Base-by-base conservation (phyloP, 2,113 vertebrate species). In the Elephas maximus region DNA sequence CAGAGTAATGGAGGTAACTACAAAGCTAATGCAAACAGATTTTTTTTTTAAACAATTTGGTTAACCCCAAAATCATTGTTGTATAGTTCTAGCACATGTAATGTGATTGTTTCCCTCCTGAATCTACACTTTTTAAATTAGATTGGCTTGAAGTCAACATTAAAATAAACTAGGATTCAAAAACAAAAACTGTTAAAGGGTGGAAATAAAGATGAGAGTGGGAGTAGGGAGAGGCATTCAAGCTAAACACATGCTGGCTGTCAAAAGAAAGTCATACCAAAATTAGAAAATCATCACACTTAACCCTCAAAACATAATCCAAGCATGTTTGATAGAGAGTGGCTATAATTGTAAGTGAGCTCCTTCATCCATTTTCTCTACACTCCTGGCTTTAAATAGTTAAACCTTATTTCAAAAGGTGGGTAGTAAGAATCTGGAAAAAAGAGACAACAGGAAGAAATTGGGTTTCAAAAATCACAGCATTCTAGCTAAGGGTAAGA, bases 371-470 rank as follows among this genome's bases (percentile, higher is more conserved):
- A 51, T 23, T 92, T 78, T 53, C 20, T 91, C 53, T 86, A 82
- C 21, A 90, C 37, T 78, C 76, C 6, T 86, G 79, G 11, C 37
- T 94, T 93, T 96, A 88, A 87, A 79, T 63, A 41, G 9, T 48
- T 90, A 81, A 86, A 51, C 4, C 8, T 92, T 45, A 63, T 93
- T 94, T 88, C 71, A 90, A 95, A 97, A 69, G 63, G 71, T 81
- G 78, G 60, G 18, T 60, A 90, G 23, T 73, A 15, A 28, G 8
- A 90, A 88, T 18, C 74, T 28, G 33, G 9, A 57, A 37, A 37
- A 21, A 62, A 80, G 6, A 62, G 9, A 78, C 94, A 96, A 89
- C 15, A 92, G 77, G 20, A 92, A 45, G 30, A 96, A 89, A 91
- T 0, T 67, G 15, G n/a, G n/a, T 77, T 76, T 95, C 73, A 21